A percentile compares a stretch with the other conserved stretches of the same genome.
phyloP scores from a whole-genome alignment of 2,888 invertebrate genomes.

The Cheilosia scutellata region DNA sequence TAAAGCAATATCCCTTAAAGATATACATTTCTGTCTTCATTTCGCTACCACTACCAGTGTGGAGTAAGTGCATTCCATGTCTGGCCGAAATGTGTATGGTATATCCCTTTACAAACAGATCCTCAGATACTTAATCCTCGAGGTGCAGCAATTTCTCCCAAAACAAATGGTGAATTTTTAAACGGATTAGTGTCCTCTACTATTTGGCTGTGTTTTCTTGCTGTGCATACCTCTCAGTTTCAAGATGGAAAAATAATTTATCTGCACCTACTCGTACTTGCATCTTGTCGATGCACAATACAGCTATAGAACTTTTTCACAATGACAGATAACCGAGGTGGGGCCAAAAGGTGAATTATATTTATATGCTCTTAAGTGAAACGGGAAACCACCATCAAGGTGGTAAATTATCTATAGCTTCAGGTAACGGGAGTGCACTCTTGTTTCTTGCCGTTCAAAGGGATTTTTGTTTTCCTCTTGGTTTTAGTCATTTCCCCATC shows the following conservation, averaged over 20 bases:
- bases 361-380: constrained; percentile 65
- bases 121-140: constrained; percentile 28
- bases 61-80: constrained; percentile 58
- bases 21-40: constrained; percentile 40
- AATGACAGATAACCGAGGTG: constrained; percentile 60
- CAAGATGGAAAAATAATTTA: constrained; percentile 56
- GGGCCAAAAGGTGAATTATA: constrained; percentile 59
- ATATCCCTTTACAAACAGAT: constrained; percentile 32
- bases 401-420: constrained; percentile 5
- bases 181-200: constrained; percentile 62
- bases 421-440: constrained; percentile 39
- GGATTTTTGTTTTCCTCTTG: constrained; percentile 5
- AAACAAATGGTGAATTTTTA: constrained; percentile 56
- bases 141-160: constrained; percentile 3
- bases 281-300: constrained; percentile 37
- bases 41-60: background rate
- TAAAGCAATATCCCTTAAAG: constrained; percentile 65
- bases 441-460: constrained; percentile 32
- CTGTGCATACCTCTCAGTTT: too few species aligned
- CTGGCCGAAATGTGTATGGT: constrained; percentile 18
- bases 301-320: background rate
- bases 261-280: constrained; percentile 9
- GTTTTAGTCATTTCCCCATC: constrained; percentile 12
- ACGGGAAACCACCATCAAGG: constrained; percentile 48
- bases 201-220: constrained; percentile 28